Percentiles rank a stretch among this genome's conserved stretches.
Conservation (phyloP, 2,113 vertebrate species). For the Heterotilapia buettikoferi region DNA sequence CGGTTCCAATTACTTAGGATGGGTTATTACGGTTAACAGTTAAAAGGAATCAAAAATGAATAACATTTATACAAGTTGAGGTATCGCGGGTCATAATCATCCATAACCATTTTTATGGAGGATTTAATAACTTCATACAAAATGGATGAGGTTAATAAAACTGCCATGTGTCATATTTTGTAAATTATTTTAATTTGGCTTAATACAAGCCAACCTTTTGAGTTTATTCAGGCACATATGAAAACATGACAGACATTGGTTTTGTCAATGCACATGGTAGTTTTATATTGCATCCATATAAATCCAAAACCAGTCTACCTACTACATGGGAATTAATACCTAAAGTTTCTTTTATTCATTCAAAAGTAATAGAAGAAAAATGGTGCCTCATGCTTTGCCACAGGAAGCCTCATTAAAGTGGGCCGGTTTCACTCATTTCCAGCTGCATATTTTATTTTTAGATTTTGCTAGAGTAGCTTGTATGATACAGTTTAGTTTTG, state of each 20-base stretch:
- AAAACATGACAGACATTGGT: neutral
- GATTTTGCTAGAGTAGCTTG: fast-evolving
- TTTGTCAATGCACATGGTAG: fast-evolving
- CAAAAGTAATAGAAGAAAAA: neutral
- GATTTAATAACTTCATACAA: neutral
- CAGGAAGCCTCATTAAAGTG: neutral
- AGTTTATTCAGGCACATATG: neutral
- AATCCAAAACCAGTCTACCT: neutral
- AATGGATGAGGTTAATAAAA: neutral
- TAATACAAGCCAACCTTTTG: neutral
- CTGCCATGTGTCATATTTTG: neutral
- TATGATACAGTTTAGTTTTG: neutral
- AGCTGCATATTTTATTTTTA: neutral
- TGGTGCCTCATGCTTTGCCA: neutral
- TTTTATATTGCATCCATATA: neutral
- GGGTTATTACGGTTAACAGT: neutral
- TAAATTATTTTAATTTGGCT: neutral
- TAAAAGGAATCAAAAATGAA: neutral
- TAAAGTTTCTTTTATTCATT: neutral
- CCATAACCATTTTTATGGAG: neutral
- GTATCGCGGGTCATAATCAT: neutral
- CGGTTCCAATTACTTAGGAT: neutral
- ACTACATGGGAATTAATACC: neutral
- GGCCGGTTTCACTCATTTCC: neutral
- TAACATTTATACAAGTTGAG: neutral